A percentile compares a stretch with the other conserved stretches of the same genome.
Conservation (phyloP, 2,113 vertebrate genomes). For the Vidua chalybeata region DNA sequence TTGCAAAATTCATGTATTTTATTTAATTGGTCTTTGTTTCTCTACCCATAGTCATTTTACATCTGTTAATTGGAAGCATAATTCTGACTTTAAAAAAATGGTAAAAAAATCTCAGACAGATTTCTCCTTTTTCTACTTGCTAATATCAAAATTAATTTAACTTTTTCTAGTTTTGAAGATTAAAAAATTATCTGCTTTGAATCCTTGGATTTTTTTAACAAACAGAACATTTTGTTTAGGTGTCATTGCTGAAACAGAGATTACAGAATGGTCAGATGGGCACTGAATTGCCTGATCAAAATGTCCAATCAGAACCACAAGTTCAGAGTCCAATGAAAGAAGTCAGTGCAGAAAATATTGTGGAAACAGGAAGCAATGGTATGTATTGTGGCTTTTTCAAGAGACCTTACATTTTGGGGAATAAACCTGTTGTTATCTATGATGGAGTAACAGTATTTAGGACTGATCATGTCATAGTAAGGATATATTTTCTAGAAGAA, state of each 20-base stretch:
- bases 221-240: conserved; percentile 72
- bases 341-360: conserved; percentile 23
- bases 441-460: background rate
- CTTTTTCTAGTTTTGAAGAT: background rate
- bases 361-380: conserved; percentile 53
- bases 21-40: background rate
- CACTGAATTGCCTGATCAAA: conserved; percentile 60
- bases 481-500: background rate
- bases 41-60: background rate
- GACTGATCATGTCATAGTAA: background rate
- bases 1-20: background rate
- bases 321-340: conserved; percentile 69
- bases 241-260: conserved; percentile 87
- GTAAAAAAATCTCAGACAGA: background rate
- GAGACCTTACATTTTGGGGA: background rate
- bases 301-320: conserved; percentile 38
- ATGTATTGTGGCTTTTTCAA: background rate
- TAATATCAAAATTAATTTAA: background rate
- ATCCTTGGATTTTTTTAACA: background rate
- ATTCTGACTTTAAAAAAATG: background rate
- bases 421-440: background rate
- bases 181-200: background rate
- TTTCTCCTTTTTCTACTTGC: background rate
- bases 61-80: background rate
- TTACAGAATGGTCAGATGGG: conserved; percentile 71